Base-by-base conservation (phyloP, 2,113 vertebrate species). In the Cricetomys ansorgei region DNA sequence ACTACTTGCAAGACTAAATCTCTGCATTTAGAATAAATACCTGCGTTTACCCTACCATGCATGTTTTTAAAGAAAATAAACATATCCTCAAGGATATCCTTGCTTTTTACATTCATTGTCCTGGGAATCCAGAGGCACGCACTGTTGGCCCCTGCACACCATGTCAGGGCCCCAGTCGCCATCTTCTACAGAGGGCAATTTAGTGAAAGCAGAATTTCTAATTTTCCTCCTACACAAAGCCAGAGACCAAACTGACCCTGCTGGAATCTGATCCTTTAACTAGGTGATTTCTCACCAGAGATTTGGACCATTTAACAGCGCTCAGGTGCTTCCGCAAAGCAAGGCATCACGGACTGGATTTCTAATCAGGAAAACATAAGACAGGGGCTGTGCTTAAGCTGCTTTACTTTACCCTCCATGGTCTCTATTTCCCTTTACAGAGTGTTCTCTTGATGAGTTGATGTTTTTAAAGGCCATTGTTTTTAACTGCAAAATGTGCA, bases 361-460 rank as follows among this genome's bases (percentile, higher is more conserved):
- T 96, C 95, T 89, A 97, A 94, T 92, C 92, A 95, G 72, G 55
- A 55, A 91, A 90, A 89, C 92, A 34, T 81, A 91, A 95, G 92
- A 79, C 55, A 79, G 90, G 76, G 70, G 70, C 70, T 96, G 76
- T 89, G 77, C 67, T 73, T 79, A 81, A 73, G 10, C 85, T 88
- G 48, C 79, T 95, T 92, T 67, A 57, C 48, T 94, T 95, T 84
- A 69, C 90, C 21, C 83, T 45, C 84, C 80, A 92, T 64, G 62
- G 55, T 88, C 76, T 97, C 90, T 65, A 37, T 92, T 95, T 97
- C 80, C 89, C 62, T 96, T 93, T 76, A 62, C 64, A 55, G 59
- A 55, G 76, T 55, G 70, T 95, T 96, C 70, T 95, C 76, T 96
- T 95, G 92, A 96, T 83, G 88, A 94, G 95, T 89, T 88, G 85